Evolutionary conservation across 2,888 invertebrate species (phyloP), one percentile per base, ranked within the genome.

Genomic region (Phymatocera aterrima): DNA sequence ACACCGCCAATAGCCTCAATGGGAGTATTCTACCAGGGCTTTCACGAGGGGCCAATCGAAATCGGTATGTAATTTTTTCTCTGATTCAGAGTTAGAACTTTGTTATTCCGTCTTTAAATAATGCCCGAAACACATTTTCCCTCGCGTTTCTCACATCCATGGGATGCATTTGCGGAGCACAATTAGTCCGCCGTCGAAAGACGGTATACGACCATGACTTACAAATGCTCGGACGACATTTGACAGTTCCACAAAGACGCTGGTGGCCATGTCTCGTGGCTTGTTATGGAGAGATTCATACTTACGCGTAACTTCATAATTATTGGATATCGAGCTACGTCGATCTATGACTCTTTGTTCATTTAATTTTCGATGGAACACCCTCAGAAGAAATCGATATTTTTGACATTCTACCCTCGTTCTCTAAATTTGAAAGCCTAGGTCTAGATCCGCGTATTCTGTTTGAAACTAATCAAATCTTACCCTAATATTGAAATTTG

Each of bases 1-100:
- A 86, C 75, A 81, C 84, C 75, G 87, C 85, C 77, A 85, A 83
- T 64, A 87, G 85, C 81, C 82, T 86, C 70, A 60, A n/a, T 48
- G 77, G 77, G 21, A 75, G 75, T 57, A 54, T 75, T 31, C 28
- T 75, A 8, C 77, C 77, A 0, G 64, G 64, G 18, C 57, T 79
- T 0, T 78, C 80, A 48, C 85, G 88, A 74, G 87, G 86, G 79
- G 82, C 86, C 8, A 87, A 85, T 31, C 84, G 89, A 78, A 89
- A 88, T 82, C 85, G 89, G 89, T 89, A 80, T 83, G 84, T 82
- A 40, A 24, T 10, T 57, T 1, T 1, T 37, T 65, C 18, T n/a
- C n/a, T 37, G 37, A 51, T 51, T 54, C 21, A 54, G 3, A 4
- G 12, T 54, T 4, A 8, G 8, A 4, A 40, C 8, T 40, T 57